Conservation (phyloP, 2,888 invertebrate genomes). For the Eudasyphora cyanicolor region DNA sequence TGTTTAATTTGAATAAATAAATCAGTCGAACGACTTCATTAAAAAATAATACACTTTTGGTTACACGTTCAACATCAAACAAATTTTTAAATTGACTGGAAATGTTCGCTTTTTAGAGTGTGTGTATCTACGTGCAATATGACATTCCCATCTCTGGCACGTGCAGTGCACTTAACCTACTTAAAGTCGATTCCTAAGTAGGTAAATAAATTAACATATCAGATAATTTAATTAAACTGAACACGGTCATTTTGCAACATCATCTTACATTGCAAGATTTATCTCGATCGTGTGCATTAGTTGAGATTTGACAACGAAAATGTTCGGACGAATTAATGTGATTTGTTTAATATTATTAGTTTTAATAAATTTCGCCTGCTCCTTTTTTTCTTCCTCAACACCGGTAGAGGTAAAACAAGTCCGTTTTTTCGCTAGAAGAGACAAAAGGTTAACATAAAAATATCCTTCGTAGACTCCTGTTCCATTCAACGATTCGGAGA, state of each 20-base stretch:
- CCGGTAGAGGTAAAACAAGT: too few species aligned
- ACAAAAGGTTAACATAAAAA: neutral
- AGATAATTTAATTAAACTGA: neutral
- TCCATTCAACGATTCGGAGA: neutral
- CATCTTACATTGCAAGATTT: neutral
- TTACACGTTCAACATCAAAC: too few species aligned
- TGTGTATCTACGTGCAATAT: too few species aligned
- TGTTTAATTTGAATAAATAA: too few species aligned
- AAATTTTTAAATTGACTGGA: too few species aligned
- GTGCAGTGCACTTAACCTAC: neutral
- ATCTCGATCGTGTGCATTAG: neutral
- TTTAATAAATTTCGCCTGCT: neutral
- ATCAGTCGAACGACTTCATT: too few species aligned
- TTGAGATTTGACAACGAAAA: neutral
- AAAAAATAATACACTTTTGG: too few species aligned
- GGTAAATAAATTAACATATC: neutral
- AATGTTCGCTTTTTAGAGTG: too few species aligned
- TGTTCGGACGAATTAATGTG: neutral
- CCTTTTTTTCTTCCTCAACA: neutral
- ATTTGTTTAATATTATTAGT: neutral
- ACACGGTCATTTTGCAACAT: neutral
- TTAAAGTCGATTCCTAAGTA: neutral
- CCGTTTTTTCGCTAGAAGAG: neutral
- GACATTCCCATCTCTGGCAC: neutral
- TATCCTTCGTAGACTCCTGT: neutral